A percentile compares a stretch with the other conserved stretches of the same genome.
Evolutionary conservation across 2,797 vertebrate genomes (phyloP).

Genomic region (Telmatherina bonti): DNA sequence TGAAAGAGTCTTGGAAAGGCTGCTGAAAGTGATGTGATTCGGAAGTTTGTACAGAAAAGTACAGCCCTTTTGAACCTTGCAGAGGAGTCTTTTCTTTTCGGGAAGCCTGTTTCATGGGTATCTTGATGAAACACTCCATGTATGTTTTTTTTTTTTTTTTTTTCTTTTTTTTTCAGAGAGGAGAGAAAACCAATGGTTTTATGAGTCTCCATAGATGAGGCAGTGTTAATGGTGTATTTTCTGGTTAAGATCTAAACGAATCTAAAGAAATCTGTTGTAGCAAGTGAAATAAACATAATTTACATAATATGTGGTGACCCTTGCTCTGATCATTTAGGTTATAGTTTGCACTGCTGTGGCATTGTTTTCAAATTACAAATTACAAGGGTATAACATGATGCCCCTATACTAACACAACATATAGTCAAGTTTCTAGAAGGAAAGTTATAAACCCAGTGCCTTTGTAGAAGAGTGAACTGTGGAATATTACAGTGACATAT

Average conservation of each 20-base stretch:
- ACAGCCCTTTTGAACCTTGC: slow-evolving; percentile 38
- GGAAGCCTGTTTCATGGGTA: slow-evolving; percentile 66
- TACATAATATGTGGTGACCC: neutral
- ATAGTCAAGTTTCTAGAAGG: neutral
- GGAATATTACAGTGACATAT: no score
- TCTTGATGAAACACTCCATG: slow-evolving; percentile 42
- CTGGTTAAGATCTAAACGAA: neutral
- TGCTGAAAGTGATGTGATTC: slow-evolving; percentile 43
- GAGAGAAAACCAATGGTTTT: slow-evolving; percentile 32
- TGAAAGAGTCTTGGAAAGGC: slow-evolving; percentile 46
- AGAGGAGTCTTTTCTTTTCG: slow-evolving; percentile 46
- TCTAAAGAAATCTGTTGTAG: neutral
- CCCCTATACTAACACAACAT: neutral
- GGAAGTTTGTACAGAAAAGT: slow-evolving; percentile 60
- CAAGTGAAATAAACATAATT: neutral
- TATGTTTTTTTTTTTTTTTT: slow-evolving; percentile 50
- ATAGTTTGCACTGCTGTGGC: neutral
- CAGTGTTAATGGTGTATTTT: neutral
- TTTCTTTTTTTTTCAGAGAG: slow-evolving; percentile 37
- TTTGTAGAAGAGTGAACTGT: neutral
- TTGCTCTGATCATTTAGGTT: neutral
- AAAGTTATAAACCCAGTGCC: neutral
- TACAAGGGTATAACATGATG: neutral
- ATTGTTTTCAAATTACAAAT: neutral
- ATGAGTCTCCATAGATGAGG: slow-evolving; percentile 15